Evolutionary conservation across 2,113 vertebrate genomes (phyloP), one percentile per base, ranked within the genome.

Genomic region (Orthonyx spaldingii): DNA sequence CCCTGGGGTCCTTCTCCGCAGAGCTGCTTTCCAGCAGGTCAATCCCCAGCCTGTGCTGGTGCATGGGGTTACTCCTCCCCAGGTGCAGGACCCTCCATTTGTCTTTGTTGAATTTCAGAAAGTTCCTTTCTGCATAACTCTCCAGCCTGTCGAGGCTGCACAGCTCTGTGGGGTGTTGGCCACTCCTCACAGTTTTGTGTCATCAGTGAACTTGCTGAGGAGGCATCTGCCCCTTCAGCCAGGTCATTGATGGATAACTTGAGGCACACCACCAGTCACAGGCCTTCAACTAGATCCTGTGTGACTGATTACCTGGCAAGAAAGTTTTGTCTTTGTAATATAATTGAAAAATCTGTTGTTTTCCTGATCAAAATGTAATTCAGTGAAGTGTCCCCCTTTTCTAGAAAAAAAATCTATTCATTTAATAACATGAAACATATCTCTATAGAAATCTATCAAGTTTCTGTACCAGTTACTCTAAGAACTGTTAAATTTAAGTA

Each of bases 1-100:
- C 33, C 16, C n/a, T 3, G 1, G 52, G 56, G 13, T 11, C 47
- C 46, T 52, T 59, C 35, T 9, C 64, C 3, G 4, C 1, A 13
- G 4, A 66, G 77, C 50, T 50, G 44, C 19, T 50, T 8, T 3
- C 46, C 79, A 70, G 37, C 20, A 52, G 56, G 1, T 26, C 46
- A 44, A 1, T 14, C 32, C 33, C 26, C 56, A 61, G 66, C 26
- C 66, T 44, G 56, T 53, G 47, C 47, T 63, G 47, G 21, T 44
- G 5, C 47, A 0, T 19, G 39, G 13, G 39, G 33, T 61, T 32
- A 8, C 1, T 55, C 33, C 4, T 84, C 7, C 33, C 33, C 17
- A 37, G 14, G 8, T 63, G 27, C 33, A 46, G 57, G 57, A 53
- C 7, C 16, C 47, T 61, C 33, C 10, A 20, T 1, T 20, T 71